Conservation (phyloP, 1,140 invertebrate genomes). For the Aphidius ervi region DNA sequence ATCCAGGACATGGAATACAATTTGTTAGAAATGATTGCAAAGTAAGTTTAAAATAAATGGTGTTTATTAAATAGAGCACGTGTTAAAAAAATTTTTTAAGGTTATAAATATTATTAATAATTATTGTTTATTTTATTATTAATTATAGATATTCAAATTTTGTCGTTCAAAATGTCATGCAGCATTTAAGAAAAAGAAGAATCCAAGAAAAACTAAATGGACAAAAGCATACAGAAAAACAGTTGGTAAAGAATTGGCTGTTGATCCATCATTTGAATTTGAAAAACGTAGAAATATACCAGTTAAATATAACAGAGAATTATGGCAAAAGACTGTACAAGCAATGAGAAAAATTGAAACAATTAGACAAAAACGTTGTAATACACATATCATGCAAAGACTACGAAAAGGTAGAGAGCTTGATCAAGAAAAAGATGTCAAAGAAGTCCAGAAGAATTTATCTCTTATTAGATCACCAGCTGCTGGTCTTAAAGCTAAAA, state of each 20-base stretch:
- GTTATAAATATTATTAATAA: too few relatives aligned
- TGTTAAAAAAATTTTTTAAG: background rate
- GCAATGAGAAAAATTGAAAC: constrained; percentile 88
- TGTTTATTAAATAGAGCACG: background rate
- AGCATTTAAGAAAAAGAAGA: constrained; percentile 98
- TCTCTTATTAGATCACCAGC: constrained; percentile 87
- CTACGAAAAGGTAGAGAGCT: constrained; percentile 84
- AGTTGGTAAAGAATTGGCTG: constrained; percentile 91
- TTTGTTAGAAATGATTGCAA: constrained; percentile 85
- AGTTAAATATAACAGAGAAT: constrained; percentile 89
- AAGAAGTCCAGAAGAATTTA: constrained; percentile 87
- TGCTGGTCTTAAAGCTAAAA: constrained; percentile 70
- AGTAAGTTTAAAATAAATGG: constrained; percentile 51
- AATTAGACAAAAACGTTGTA: constrained; percentile 82
- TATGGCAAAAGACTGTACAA: constrained; percentile 89
- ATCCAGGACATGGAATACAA: constrained; percentile 81
- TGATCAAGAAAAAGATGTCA: constrained; percentile 80
- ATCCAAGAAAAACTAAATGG: constrained; percentile 96
- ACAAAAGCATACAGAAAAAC: constrained; percentile 98
- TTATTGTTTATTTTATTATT: background rate
- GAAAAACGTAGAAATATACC: constrained; percentile 90
- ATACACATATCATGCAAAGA: constrained; percentile 71
- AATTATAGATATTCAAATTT: constrained; percentile 85
- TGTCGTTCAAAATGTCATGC: constrained; percentile 98
- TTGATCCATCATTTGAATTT: constrained; percentile 96